Base-by-base conservation (phyloP, 1,140 invertebrate genomes). In the Neuroterus valhalla region DNA sequence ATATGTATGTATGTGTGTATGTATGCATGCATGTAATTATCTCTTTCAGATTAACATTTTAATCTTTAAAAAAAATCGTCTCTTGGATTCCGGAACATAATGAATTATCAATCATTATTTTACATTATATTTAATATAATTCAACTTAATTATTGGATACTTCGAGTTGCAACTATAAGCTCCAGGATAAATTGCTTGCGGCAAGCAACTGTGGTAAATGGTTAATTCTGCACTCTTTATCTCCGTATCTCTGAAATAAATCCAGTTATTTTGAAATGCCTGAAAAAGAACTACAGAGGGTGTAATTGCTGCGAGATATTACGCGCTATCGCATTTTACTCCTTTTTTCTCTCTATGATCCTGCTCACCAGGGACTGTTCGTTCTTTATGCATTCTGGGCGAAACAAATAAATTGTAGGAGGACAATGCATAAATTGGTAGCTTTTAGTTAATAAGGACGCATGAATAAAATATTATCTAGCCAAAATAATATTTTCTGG, bases 331-430 rank as follows among this genome's bases (percentile, higher is more conserved):
- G 52, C 52, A 55, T 5, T 26, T 11, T 55, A 12, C 52, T 21
- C 23, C 52, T 31, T 55, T 55, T 55, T 21, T 21, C 12, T 55
- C 52, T 55, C 52, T 55, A 21, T 10, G 52, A 23, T 31, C 52
- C 14, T 23, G 21, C 23, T 21, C 52, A 55, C 52, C 21, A 55
- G 52, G 52, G 52, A 55, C 23, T 55, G 23, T 23, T 55, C 19
- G 52, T 55, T 31, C 52, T 55, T 55, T 55, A 55, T 55, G 52
- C 52, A 55, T 55, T 55, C 52, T 55, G 52, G 52, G 4, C 52
- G 52, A 55, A 21, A 55, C 23, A 31, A 26, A 15, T 55, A 55
- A 31, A 55, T 55, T 55, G 23, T 55, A 55, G 23, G 52, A 12
- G 26, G 26, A 21, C 55, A 38, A 62, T 62, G 55, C 31, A 62